Evolutionary conservation across 2,888 invertebrate genomes (phyloP).

Genomic region (Spialia ferax): DNA sequence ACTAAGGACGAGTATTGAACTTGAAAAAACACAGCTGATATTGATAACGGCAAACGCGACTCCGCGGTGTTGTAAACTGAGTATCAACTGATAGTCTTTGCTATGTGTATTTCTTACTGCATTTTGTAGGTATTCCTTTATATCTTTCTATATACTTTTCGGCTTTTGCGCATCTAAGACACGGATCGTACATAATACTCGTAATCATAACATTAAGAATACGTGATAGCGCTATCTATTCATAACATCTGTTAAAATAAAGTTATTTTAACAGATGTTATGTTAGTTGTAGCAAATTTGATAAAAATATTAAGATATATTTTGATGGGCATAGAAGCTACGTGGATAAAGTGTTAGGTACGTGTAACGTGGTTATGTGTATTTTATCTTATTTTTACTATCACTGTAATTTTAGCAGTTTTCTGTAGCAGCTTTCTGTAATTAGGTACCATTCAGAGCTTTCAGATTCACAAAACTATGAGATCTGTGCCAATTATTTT

Average conservation of each 20-base stretch:
- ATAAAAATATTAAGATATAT: constrained; percentile 5
- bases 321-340: no score
- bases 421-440: no score
- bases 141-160: background rate
- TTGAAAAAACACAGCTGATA: background rate
- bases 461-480: no score
- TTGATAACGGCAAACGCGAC: constrained; percentile 2
- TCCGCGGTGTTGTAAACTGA: background rate
- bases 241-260: background rate
- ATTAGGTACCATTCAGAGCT: no score
- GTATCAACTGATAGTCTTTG: background rate
- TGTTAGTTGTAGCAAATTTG: background rate
- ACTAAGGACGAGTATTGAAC: background rate
- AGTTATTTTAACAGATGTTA: no score
- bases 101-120: background rate
- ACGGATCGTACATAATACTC: background rate
- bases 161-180: constrained; percentile 7
- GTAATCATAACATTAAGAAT: background rate
- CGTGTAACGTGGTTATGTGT: no score
- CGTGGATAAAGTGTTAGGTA: no score
- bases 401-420: no score
- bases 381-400: no score
- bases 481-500: no score
- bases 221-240: constrained; percentile 7
- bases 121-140: background rate